Percentiles rank a stretch among this genome's conserved stretches.
These are phyloP conservation scores for Chymomyza costata DNA, from an alignment of 1,140 invertebrate species.

Conservation along the genomic window DNA sequence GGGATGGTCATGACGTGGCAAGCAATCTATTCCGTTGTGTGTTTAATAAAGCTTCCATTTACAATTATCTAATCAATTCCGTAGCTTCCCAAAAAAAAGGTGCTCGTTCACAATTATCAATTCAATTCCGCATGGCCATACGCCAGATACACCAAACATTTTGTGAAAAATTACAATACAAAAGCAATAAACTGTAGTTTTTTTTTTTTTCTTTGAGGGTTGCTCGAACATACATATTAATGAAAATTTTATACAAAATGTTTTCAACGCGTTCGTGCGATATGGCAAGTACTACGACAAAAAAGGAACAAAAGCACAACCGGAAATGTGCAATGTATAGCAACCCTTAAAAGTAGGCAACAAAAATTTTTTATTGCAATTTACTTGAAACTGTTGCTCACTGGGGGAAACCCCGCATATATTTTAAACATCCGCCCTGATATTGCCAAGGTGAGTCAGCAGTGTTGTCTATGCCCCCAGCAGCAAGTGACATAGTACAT, in stretches of 20 bases:
- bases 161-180: too few species aligned
- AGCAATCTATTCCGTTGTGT: too few species aligned
- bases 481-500: slow-evolving; percentile 54
- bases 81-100: slow-evolving; percentile 32
- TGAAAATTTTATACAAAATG: slow-evolving; percentile 60
- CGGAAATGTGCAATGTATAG: slow-evolving; percentile 35
- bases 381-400: slow-evolving; percentile 13
- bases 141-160: too few species aligned
- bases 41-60: too few species aligned
- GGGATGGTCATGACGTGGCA: too few species aligned
- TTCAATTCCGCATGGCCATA: neutral
- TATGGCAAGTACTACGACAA: slow-evolving; percentile 53
- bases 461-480: slow-evolving; percentile 56
- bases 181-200: too few species aligned
- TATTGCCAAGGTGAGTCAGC: slow-evolving; percentile 53
- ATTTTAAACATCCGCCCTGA: too few species aligned
- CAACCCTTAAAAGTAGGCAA: slow-evolving; percentile 62
- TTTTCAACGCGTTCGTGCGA: slow-evolving; percentile 25
- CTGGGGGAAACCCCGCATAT: slow-evolving; percentile 18
- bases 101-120: slow-evolving; percentile 17
- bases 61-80: slow-evolving; percentile 59
- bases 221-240: slow-evolving; percentile 40
- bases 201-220: slow-evolving; percentile 38
- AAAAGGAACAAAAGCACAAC: slow-evolving; percentile 29
- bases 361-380: slow-evolving; percentile 55